These are phyloP conservation scores for Oedothorax gibbosus DNA, from an alignment of 1,140 invertebrate species.

Conservation along the genomic window DNA sequence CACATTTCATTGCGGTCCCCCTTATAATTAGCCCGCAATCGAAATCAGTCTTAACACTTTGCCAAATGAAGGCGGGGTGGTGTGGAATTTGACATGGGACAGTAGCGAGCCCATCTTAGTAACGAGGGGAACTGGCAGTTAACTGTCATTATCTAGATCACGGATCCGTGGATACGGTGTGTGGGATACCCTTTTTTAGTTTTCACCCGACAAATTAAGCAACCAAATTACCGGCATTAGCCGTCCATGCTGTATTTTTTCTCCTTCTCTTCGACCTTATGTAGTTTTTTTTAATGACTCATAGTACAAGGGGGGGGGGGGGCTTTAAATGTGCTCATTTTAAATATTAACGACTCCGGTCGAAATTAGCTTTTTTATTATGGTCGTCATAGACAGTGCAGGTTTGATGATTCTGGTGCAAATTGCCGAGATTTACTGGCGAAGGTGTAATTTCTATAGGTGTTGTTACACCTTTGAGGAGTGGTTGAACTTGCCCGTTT, in stretches of 20 bases:
- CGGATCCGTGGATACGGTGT: conserved; percentile 17
- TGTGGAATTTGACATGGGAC: conserved; percentile 38
- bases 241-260: conserved; percentile 19
- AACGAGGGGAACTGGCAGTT: conserved; percentile 32
- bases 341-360: conserved; percentile 44
- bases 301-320: not conserved
- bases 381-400: not conserved
- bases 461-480: conserved; percentile 17
- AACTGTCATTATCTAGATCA: conserved; percentile 42
- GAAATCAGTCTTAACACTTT: conserved; percentile 58
- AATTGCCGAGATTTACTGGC: conserved; percentile 40
- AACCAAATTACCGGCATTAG: conserved; percentile 53
- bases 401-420: conserved; percentile 33
- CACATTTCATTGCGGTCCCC: not conserved
- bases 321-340: conserved; percentile 19
- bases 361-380: conserved; percentile 17
- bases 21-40: conserved; percentile 35
- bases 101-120: not conserved
- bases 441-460: conserved; percentile 25
- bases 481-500: conserved; percentile 14
- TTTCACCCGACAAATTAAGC: conserved; percentile 51
- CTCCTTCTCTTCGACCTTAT: not conserved
- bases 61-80: conserved; percentile 48
- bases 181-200: conserved; percentile 13
- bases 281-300: conserved; percentile 45